Evolutionary conservation across 2,113 vertebrate genomes (phyloP), one percentile per base, ranked within the genome.

Genomic region (Ranitomeya imitator): DNA sequence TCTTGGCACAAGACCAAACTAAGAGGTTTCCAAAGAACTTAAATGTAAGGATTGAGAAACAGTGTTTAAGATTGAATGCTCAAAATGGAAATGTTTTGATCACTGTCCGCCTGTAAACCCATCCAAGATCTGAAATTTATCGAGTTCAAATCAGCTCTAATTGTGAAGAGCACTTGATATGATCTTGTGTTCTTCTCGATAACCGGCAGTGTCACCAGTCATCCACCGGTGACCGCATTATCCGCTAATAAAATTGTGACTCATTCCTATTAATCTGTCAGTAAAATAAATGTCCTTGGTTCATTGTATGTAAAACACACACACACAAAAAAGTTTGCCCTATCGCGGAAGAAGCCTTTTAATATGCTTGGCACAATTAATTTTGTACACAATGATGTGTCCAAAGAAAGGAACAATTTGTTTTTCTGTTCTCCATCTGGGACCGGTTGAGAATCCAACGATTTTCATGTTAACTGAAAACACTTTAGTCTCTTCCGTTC

Each of bases 341-440:
- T 45, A 69, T 67, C 18, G 61, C 69, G 31, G 60, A 83, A 69
- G 81, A 37, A 69, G 54, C 37, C 9, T 65, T 83, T 31, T 83
- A 52, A 83, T 83, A 67, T 67, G 37, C 51, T 23, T 83, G 81
- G 81, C 81, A 52, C 19, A 83, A 83, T 83, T 83, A 23, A 83
- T 83, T 67, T 51, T 83, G 60, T 83, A 83, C 60, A 45, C 61
- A 14, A 52, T 83, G 45, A 83, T 63, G 80, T 67, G 61, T 51
- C 61, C 61, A 83, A 59, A 67, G 45, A 83, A 83, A 23, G 81
- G 81, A 83, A 67, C 81, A 67, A 65, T 83, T 83, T 65, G 81
- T 83, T 83, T 67, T 67, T 83, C 61, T 54, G 61, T 15, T 21
- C 81, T 83, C 61, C 61, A 69, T 83, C 61, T 83, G 81, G 37